Base-by-base conservation (phyloP, 2,888 invertebrate genomes). In the Branchellion lobata region DNA sequence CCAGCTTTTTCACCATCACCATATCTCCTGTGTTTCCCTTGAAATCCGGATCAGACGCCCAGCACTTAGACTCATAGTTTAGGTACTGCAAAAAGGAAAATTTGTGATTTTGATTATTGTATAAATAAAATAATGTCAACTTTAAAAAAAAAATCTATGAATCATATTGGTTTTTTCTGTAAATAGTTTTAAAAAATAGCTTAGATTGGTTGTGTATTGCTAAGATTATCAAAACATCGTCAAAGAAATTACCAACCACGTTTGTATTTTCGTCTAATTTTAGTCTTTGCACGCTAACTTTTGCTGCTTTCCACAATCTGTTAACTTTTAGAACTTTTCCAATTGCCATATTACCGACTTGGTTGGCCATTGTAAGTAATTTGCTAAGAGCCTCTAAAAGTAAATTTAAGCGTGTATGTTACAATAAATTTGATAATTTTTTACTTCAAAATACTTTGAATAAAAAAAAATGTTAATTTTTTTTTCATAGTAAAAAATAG, bases 201-300 rank as follows among this genome's bases (percentile, higher is more conserved):
- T 51, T 18, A 51, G 51, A 18, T 51, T 51, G 21, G 21, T 18
- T 51, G 51, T 18, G 21, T 18, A 51, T 51, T 51, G 11, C 14
- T 51, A 51, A 51, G 21, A n/a, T n/a, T n/a, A n/a, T n/a, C n/a
- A n/a, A n/a, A n/a, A n/a, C n/a, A n/a, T n/a, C n/a, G n/a, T n/a
- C n/a, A n/a, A n/a, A n/a, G n/a, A n/a, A n/a, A n/a, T n/a, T 29
- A 75, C 79, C 73, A 18, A 79, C 79, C 68, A 79, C 79, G 40
- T 79, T 79, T 8, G 75, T 75, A 29, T 65, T 75, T 65, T 65
- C 47, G 29, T 75, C 75, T 29, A 79, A 65, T 47, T 79, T 79
- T 68, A 79, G 61, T 40, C 40, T 53, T 40, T 75, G 75, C 3
- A 79, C 79, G 36, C 79, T 79, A n/a, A 79, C 79, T 47, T 68